Evolutionary conservation across 1,140 invertebrate species (phyloP), one percentile per base, ranked within the genome.

Genomic region (Philaenus spumarius): DNA sequence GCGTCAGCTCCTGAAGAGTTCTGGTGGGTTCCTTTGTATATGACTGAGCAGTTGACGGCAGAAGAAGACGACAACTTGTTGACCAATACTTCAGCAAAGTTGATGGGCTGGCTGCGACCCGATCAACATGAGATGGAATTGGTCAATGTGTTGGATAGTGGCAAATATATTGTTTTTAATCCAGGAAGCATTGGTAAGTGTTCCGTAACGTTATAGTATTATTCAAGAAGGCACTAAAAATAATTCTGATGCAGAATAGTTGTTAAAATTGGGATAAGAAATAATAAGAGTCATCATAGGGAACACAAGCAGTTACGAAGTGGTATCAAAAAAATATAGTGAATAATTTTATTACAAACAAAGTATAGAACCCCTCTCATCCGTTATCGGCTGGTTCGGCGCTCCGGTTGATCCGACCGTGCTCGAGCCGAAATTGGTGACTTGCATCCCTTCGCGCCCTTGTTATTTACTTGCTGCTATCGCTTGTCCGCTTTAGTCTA

Each of bases 111-210:
- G 63, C 19, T 65, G 15, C 19, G 26, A 6, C 63, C 63, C 12
- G 48, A 56, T n/a, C 43, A 55, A 12, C 55, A 60, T 24, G 24
- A 40, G 11, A 11, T 62, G 9, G 26, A 50, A 7, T 40, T 60
- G 14, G 30, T 26, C 4, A 58, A 60, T 17, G 51, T 62, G n/a
- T 45, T 43, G 4, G 56, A 50, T 1, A 60, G 50, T 6, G 26
- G 34, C 12, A 47, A 51, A 15, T 65, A 61, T 50, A 78, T 89
- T 43, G 82, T 90, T 39, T 75, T 87, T 1, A 90, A 90, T 72
- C 85, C 85, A n/a, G 85, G 87, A 60, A 87, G 88, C 72, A 87
- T 88, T 63, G 85, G 84, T 85, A 73, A 66, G 66, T 55, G 7
- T 37, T 7, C n/a, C n/a, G 35, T 37, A n/a, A 37, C 35, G n/a